A percentile compares a stretch with the other conserved stretches of the same genome.
phyloP scores from a whole-genome alignment of 2,113 vertebrate species.

The Lepisosteus osseus region DNA sequence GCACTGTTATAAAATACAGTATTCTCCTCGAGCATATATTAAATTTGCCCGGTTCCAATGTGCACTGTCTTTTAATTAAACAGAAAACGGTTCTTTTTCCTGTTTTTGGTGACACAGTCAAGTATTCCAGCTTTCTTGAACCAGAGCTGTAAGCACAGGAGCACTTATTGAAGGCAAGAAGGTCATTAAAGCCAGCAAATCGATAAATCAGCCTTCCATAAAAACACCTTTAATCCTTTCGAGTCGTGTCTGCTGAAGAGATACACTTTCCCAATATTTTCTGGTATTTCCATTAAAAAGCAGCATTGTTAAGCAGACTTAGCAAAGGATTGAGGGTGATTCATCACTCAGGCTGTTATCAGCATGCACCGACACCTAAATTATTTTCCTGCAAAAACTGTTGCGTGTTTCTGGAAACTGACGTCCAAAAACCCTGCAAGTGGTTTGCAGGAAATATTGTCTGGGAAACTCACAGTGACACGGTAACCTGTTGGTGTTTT shows the following conservation, averaged over 20 bases:
- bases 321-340: background rate
- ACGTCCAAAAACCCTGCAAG: too few relatives aligned
- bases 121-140: background rate
- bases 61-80: too few relatives aligned
- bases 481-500: too few relatives aligned
- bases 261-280: background rate
- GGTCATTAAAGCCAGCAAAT: background rate
- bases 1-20: too few relatives aligned
- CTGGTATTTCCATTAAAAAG: background rate
- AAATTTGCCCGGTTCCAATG: too few relatives aligned
- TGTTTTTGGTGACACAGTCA: too few relatives aligned
- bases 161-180: background rate
- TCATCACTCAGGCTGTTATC: background rate
- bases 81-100: too few relatives aligned
- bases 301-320: conserved; percentile 2
- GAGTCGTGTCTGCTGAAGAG: background rate
- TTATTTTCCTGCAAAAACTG: background rate
- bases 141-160: background rate
- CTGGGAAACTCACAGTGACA: too few relatives aligned
- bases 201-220: background rate
- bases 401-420: too few relatives aligned
- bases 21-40: too few relatives aligned
- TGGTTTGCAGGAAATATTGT: too few relatives aligned
- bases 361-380: background rate
- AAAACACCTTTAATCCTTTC: background rate